phyloP scores from a whole-genome alignment of 2,797 vertebrate species.

The Myotis vivesi region DNA sequence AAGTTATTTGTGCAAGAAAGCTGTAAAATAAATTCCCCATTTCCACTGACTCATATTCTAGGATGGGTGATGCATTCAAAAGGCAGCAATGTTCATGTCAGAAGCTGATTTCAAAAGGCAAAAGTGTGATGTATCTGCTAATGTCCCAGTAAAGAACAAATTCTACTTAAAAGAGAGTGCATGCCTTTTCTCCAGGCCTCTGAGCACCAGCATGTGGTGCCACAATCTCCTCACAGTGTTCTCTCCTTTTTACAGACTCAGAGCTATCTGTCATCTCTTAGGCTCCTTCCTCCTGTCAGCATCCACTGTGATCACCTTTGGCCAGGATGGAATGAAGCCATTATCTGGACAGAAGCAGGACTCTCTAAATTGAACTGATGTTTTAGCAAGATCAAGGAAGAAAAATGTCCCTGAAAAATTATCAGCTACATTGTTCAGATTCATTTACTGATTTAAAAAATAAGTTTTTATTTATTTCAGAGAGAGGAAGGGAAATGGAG shows the following conservation, averaged over 20 bases:
- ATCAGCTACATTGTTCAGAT: neutral
- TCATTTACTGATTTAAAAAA: neutral
- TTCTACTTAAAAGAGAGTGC: neutral
- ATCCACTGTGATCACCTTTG: neutral
- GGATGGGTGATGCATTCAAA: neutral
- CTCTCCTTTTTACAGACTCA: neutral
- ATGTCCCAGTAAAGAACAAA: neutral
- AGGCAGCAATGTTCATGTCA: neutral
- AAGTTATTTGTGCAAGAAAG: neutral
- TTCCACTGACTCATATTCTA: neutral
- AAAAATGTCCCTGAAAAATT: neutral
- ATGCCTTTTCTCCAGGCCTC: neutral
- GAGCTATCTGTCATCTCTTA: neutral
- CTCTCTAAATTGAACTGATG: neutral
- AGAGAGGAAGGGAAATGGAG: no score
- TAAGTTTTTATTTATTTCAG: no score
- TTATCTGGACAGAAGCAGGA: neutral
- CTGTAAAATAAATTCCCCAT: neutral
- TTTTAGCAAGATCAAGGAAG: neutral
- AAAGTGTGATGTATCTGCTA: neutral
- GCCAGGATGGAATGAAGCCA: neutral
- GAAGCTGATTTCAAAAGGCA: slow-evolving; percentile 23
- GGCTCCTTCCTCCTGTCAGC: neutral
- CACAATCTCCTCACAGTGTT: neutral
- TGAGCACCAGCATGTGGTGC: neutral